A percentile compares a stretch with the other conserved stretches of the same genome.
Evolutionary conservation across 2,888 invertebrate genomes (phyloP).

Genomic region (Trichogramma evanescens): DNA sequence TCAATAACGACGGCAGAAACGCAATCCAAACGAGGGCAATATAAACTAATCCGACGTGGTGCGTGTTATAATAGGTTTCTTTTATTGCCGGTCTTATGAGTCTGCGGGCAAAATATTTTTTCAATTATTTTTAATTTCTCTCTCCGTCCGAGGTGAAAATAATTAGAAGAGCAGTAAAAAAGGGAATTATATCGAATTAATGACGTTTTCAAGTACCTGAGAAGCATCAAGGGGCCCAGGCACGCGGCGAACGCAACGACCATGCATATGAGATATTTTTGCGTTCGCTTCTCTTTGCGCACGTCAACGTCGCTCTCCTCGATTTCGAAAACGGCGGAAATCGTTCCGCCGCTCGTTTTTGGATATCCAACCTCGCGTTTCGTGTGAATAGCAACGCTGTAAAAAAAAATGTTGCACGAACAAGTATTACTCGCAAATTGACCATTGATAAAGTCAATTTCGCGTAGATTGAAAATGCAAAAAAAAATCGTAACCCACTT

Average conservation of each 20-base stretch:
- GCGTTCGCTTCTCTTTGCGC: constrained; percentile 58
- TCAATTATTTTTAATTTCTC: neutral
- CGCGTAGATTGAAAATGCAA: too few species aligned
- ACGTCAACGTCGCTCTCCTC: constrained; percentile 55
- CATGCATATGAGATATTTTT: constrained; percentile 62
- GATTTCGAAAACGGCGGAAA: constrained; percentile 37
- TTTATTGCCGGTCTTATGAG: constrained; percentile 58
- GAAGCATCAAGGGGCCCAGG: constrained; percentile 60
- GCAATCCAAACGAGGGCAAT: constrained; percentile 65
- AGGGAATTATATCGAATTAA: neutral
- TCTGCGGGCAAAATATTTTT: constrained; percentile 34
- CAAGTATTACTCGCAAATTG: too few species aligned
- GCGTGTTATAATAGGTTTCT: constrained; percentile 64
- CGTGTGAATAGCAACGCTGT: constrained; percentile 25
- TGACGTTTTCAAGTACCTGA: constrained; percentile 34
- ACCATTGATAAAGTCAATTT: too few species aligned
- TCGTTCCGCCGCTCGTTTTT: neutral
- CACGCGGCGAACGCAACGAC: constrained; percentile 61
- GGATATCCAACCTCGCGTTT: constrained; percentile 6
- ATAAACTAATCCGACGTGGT: constrained; percentile 62
- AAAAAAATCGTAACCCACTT: too few species aligned
- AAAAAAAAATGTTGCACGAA: neutral
- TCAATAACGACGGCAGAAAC: constrained; percentile 61
- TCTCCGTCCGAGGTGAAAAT: too few species aligned
- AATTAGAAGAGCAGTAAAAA: too few species aligned